phyloP scores from a whole-genome alignment of 92 coral and sea anemone species.

The Phenganax marumi region DNA sequence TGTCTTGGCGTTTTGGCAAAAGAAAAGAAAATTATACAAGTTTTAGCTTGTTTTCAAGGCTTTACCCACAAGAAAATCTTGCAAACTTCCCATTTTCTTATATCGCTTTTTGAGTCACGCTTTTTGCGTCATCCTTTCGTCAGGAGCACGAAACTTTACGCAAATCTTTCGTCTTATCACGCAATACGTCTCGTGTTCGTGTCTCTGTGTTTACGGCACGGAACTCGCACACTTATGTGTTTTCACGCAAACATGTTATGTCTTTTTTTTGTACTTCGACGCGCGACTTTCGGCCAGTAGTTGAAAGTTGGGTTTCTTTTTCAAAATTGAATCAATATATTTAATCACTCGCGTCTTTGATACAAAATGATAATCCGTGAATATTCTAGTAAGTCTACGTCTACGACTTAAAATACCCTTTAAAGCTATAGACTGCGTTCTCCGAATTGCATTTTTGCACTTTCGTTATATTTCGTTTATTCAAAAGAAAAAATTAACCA shows the following conservation, averaged over 20 bases:
- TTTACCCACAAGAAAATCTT: neutral
- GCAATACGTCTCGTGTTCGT: neutral
- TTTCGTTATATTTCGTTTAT: neutral
- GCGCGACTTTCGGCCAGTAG: neutral
- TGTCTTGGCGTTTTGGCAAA: neutral
- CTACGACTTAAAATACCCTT: neutral
- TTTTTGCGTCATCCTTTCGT: neutral
- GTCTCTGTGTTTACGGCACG: neutral
- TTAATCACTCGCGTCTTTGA: neutral
- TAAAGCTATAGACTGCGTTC: neutral
- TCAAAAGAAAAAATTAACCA: neutral
- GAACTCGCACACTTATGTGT: neutral
- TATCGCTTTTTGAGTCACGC: neutral
- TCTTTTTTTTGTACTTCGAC: neutral
- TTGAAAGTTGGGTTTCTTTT: neutral
- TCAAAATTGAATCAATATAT: neutral
- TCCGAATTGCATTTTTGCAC: neutral
- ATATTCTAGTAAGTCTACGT: too few species aligned
- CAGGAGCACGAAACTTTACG: slow-evolving; percentile 6
- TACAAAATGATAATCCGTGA: neutral
- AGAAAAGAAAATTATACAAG: neutral
- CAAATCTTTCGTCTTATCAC: neutral
- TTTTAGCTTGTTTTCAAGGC: neutral
- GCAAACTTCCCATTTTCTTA: slow-evolving; percentile 18
- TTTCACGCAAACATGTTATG: slow-evolving; percentile 16